Evolutionary conservation across 2,797 vertebrate species (phyloP), one percentile per base, ranked within the genome.

Genomic region (Oreonectes daqikongensis): DNA sequence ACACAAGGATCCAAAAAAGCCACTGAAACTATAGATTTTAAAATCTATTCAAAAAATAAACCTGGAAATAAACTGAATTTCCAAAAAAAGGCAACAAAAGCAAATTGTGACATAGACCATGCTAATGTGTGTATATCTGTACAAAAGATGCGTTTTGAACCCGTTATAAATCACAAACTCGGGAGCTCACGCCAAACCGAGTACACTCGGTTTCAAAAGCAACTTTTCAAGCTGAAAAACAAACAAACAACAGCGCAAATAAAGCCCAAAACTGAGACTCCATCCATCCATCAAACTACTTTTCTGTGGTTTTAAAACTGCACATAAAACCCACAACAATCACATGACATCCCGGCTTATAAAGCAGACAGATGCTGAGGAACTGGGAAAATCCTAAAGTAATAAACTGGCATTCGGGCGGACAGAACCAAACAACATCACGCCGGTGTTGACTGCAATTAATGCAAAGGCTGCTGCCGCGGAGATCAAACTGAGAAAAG

Each of bases 401-500:
- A 61, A 72, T 50, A 61, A 22, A 35, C 40, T 18, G 2, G 5
- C 1, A 1, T 40, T 55, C 1, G 35, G 22, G 24, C 17, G 38
- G 30, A 70, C 42, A 64, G 57, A 18, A 63, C 28, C 50, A 68
- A 75, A 57, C 60, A 75, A 26, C 55, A 69, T 67, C 26, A 48
- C 35, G 32, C 15, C 65, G 2, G n/a, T 57, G 50, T 74, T 61
- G 20, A 60, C 48, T n/a, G 46, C 64, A 57, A 74, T 67, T 67
- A 81, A n/a, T 8, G 2, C 26, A 20, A n/a, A 59, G n/a, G n/a
- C 42, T 18, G 30, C 57, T 35, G 42, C 12, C 42, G 32, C 24
- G 32, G 32, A 61, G 55, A 48, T 66, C 52, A 69, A 20, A 69
- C 76, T 18, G 40, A 38, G 68, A 87, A 86, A 82, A 84, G 85